These are phyloP conservation scores for Poecilia gillii DNA, from an alignment of 2,797 vertebrate genomes.

Conservation along the genomic window DNA sequence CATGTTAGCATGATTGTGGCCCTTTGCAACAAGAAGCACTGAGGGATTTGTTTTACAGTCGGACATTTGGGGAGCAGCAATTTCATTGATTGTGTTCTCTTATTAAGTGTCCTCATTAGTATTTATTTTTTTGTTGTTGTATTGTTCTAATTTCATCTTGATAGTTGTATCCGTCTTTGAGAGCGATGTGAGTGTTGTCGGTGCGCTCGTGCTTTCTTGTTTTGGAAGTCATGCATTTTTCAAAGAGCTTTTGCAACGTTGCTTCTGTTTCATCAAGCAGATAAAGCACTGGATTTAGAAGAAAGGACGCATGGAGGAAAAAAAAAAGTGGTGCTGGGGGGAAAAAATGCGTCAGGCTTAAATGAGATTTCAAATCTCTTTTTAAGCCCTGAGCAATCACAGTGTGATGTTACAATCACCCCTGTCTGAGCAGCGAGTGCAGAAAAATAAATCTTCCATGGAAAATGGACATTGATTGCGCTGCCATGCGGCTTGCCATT, in stretches of 20 bases:
- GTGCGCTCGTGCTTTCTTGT: constrained; percentile 10
- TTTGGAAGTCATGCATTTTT: constrained; percentile 38
- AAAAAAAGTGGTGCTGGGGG: constrained; percentile 1
- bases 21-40: not conserved
- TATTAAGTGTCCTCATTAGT: not conserved
- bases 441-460: constrained; percentile 52
- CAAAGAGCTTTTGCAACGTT: constrained; percentile 3
- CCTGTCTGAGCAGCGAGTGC: constrained; percentile 4
- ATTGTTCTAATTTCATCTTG: constrained; percentile 1
- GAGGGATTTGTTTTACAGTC: not conserved
- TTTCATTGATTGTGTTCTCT: not conserved
- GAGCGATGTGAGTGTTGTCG: constrained; percentile 4
- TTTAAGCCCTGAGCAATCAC: constrained; percentile 41
- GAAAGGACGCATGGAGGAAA: constrained; percentile 8
- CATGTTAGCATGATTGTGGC: not conserved
- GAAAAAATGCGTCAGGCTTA: constrained; percentile 9
- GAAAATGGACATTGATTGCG: constrained; percentile 60
- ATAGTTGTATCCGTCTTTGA: constrained; percentile 7
- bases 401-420: constrained; percentile 33
- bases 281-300: constrained; percentile 23
- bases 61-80: constrained; percentile 7
- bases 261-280: constrained; percentile 38
- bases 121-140: not conserved
- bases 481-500: constrained; percentile 25
- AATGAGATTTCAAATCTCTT: constrained; percentile 30